Base-by-base conservation (phyloP, 2,797 vertebrate species). In the Morus bassanus region DNA sequence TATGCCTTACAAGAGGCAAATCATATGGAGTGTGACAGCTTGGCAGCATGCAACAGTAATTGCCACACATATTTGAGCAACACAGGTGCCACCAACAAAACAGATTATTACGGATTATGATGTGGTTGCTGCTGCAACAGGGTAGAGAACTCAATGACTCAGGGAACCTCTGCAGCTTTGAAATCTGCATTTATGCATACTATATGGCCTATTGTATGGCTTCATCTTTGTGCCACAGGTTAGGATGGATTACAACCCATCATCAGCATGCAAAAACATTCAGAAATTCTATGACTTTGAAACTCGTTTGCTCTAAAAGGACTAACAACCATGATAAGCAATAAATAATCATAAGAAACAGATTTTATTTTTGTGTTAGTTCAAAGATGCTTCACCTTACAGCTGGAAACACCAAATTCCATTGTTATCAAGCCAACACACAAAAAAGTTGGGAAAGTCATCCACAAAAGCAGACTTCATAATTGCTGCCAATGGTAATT, bases 361-460 rank as follows among this genome's bases (percentile, higher is more conserved):
- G n/a, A 64, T 91, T 97, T 97, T 97, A 96, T 97, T 97, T 91
- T 78, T 88, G 37, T 65, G 21, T 88, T 78, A 51, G 39, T 61
- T 93, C 83, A 83, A 87, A 91, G 87, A 89, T 67, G 59, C n/a
- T 96, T 93, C 82, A 93, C 51, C 59, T 93, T 96, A 95, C 93
- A 97, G 75, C 79, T 91, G 87, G 82, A 95, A 91, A 23, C n/a
- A 25, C 19, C 75, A 57, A 88, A 85, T 57, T 93, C 61, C 87
- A 90, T 59, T 88, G 39, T 81, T 57, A 90, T 64, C 54, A 86
- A 91, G 57, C 31, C 82, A 79, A 86, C 16, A 56, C 64, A 91
- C 63, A 91, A 79, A 94, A 67, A 48, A 30, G 19, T 6, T 87
- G 64, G 56, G 51, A 67, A 72, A 91, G 76, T 86, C 59, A 88